A percentile compares a stretch with the other conserved stretches of the same genome.
These are phyloP conservation scores for Catharus minimus DNA, from an alignment of 2,113 vertebrate species.

Conservation along the genomic window DNA sequence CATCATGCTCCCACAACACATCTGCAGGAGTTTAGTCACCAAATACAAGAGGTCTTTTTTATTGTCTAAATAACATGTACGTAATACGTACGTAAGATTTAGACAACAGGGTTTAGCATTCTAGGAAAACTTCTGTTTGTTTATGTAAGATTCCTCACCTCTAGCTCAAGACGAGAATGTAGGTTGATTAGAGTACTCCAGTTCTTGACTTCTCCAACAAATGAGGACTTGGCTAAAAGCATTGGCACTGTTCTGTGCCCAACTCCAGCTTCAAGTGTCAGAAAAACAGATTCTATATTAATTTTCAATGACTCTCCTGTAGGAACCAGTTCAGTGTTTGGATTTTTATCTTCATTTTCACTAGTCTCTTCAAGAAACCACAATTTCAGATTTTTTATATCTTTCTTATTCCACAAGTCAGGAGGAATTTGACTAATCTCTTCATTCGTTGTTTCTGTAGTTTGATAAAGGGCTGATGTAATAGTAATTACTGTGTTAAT, in stretches of 20 bases:
- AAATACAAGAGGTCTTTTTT: background rate
- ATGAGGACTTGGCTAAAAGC: slow-evolving; percentile 92
- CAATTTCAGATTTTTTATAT: slow-evolving; percentile 86
- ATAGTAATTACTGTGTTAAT: slow-evolving; percentile 97
- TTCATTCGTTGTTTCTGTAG: slow-evolving; percentile 79
- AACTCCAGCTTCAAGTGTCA: slow-evolving; percentile 94
- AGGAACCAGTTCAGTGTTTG: slow-evolving; percentile 76
- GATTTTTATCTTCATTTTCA: slow-evolving; percentile 66
- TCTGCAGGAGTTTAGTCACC: background rate
- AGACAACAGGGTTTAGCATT: background rate
- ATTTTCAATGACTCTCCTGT: slow-evolving; percentile 86
- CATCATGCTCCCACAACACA: background rate
- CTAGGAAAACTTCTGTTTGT: background rate
- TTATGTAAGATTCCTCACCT: slow-evolving; percentile 74
- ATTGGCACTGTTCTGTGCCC: slow-evolving; percentile 96
- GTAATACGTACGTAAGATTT: background rate
- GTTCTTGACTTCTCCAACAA: slow-evolving; percentile 88
- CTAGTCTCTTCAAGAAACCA: slow-evolving; percentile 94
- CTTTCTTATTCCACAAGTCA: slow-evolving; percentile 86
- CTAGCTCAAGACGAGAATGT: slow-evolving; percentile 83
- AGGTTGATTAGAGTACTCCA: slow-evolving; percentile 94
- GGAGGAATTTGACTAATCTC: slow-evolving; percentile 78
- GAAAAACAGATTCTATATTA: slow-evolving; percentile 84
- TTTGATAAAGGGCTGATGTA: slow-evolving; percentile 87
- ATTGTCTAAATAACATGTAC: background rate